A percentile compares a stretch with the other conserved stretches of the same genome.
phyloP scores from a whole-genome alignment of 1,140 invertebrate genomes.

The Drosophila trapezifrons region DNA sequence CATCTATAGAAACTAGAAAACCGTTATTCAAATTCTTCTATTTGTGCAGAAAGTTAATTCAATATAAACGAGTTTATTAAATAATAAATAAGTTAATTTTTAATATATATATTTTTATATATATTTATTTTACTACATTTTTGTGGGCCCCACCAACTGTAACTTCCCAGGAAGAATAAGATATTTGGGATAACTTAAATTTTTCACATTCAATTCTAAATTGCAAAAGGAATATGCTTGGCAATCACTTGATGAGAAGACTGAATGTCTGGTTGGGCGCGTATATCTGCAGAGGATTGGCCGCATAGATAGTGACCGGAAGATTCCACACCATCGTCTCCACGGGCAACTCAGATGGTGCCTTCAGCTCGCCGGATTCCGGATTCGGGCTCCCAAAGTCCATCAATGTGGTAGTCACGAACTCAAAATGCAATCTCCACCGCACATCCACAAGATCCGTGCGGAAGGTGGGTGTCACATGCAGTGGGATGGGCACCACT shows the following conservation, averaged over 20 bases:
- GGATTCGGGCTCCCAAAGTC: conserved; percentile 83
- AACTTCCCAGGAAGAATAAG: not conserved
- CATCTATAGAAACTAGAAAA: not conserved
- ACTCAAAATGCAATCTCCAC: conserved; percentile 98
- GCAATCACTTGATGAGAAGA: conserved; percentile 68
- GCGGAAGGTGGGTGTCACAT: conserved; percentile 96
- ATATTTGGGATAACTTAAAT: not conserved
- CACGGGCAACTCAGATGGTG: conserved; percentile 93
- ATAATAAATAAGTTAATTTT: too few species aligned
- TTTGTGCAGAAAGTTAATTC: too few species aligned
- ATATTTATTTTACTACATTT: not conserved
- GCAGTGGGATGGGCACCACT: conserved; percentile 95
- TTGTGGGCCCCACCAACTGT: not conserved
- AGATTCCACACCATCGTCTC: conserved; percentile 99
- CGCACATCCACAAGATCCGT: conserved; percentile 92
- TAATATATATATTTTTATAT: not conserved
- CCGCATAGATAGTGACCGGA: conserved; percentile 96
- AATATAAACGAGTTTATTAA: not conserved
- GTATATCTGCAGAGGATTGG: conserved; percentile 91
- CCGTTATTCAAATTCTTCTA: not conserved
- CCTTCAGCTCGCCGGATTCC: conserved; percentile 89
- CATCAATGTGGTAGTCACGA: conserved; percentile 91
- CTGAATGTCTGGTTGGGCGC: conserved; percentile 72
- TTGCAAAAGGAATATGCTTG: conserved; percentile 2
- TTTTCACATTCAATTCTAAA: conserved; percentile 2